Evolutionary conservation across 1,140 invertebrate genomes (phyloP), one percentile per base, ranked within the genome.

Genomic region (Megalopta genalis): DNA sequence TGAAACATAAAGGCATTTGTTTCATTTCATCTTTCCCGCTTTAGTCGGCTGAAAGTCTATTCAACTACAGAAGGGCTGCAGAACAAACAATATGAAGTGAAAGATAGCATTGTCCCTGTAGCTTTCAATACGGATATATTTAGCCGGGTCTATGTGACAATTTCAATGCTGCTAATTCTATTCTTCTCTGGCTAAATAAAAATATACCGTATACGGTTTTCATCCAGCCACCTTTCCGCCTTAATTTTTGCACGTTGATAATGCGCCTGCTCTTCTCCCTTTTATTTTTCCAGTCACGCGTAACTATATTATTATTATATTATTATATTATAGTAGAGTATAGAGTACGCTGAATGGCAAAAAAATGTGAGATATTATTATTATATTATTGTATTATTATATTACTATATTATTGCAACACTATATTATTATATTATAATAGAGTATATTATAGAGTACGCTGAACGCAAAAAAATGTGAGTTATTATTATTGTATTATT

Each of bases 1-100:
- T 99, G 96, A 25, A 96, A 96, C 88, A 93, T 86, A 93, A 92
- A 87, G 59, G 68, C 57, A 76, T 83, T 86, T 75, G 73, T 84
- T 82, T 83, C 76, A 78, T 79, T 69, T 75, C 78, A 74, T 82
- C 67, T 80, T 86, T 82, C 75, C 83, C 80, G 84, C 64, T 87
- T 88, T 80, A 79, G 80, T 74, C 81, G 67, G 49, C 37, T 78
- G 71, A 64, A 77, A 86, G 80, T 72, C 85, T 83, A 83, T 86
- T 86, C 77, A 83, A 79, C 69, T 37, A 54, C 12, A 64, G 70
- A 86, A 82, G 59, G 66, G 59, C 73, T 72, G 54, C 70, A 27
- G 64, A 80, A 72, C 60, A 72, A 70, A 49, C 57, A 74, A 77
- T 75, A 75, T 57, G 42, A 74, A 77, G 18, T 63, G 66, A 76